phyloP scores from a whole-genome alignment of 92 coral and sea anemone genomes.

The Siderastrea siderea region DNA sequence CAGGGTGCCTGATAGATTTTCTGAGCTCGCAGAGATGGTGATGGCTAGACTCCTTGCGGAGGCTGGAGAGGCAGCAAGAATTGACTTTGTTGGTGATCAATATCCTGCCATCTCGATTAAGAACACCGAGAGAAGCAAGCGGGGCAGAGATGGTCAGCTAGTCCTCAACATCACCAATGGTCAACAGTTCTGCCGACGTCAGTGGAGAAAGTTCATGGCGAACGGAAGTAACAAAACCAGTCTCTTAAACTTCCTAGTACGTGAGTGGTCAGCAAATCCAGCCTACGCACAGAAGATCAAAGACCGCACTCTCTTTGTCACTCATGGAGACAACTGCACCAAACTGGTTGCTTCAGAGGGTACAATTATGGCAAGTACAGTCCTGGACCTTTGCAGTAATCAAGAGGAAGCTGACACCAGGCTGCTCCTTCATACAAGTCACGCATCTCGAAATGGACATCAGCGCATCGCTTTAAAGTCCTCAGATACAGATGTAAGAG shows the following conservation, averaged over 20 bases:
- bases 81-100: constrained; percentile 45
- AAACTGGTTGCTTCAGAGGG: background rate
- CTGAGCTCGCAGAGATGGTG: constrained; percentile 16
- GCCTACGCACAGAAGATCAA: constrained; percentile 14
- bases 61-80: constrained; percentile 46
- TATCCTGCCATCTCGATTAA: constrained; percentile 40
- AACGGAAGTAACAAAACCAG: constrained; percentile 47
- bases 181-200: constrained; percentile 60
- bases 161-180: constrained; percentile 29
- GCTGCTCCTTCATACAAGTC: constrained; percentile 68
- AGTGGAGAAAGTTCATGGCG: constrained; percentile 52
- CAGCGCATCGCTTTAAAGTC: constrained; percentile 34
- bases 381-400: constrained; percentile 11
- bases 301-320: constrained; percentile 9
- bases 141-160: constrained; percentile 38
- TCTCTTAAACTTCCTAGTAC: constrained; percentile 33
- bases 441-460: constrained; percentile 46
- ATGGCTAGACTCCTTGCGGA: constrained; percentile 12
- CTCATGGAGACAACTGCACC: constrained; percentile 35
- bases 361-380: constrained; percentile 2
- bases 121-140: constrained; percentile 32
- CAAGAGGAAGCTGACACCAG: constrained; percentile 77
- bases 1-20: constrained; percentile 27
- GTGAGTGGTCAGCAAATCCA: constrained; percentile 24
- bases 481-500: constrained; percentile 60